Evolutionary conservation across 2,113 vertebrate genomes (phyloP).

Genomic region (Tiliqua scincoides): DNA sequence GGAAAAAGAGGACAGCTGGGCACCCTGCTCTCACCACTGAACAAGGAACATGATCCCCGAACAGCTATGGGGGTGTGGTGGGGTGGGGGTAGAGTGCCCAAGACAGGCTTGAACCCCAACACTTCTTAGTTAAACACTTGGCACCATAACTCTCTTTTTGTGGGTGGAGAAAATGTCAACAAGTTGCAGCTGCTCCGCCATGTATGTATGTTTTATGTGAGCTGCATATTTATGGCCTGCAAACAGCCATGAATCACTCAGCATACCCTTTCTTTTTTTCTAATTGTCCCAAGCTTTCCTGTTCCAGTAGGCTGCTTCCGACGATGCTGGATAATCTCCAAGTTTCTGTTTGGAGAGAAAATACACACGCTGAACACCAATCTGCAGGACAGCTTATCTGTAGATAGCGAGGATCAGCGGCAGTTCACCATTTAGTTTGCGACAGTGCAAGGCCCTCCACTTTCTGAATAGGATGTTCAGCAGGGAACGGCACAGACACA

Average conservation of each 20-base stretch:
- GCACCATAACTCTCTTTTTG: not conserved
- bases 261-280: slow-evolving; percentile 52
- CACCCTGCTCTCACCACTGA: too few relatives aligned
- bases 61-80: too few relatives aligned
- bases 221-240: slow-evolving; percentile 59
- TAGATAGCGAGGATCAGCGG: slow-evolving; percentile 68
- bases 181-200: slow-evolving; percentile 39
- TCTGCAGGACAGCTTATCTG: slow-evolving; percentile 60
- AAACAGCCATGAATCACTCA: slow-evolving; percentile 67
- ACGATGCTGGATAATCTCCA: slow-evolving; percentile 75
- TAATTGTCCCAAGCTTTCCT: slow-evolving; percentile 74
- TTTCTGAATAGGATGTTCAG: slow-evolving; percentile 62
- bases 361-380: slow-evolving; percentile 54
- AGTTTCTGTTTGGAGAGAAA: slow-evolving; percentile 77
- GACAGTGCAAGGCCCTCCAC: slow-evolving; percentile 43
- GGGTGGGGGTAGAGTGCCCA: not conserved
- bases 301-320: slow-evolving; percentile 77
- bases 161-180: slow-evolving; percentile 32
- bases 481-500: slow-evolving; percentile 37
- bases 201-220: not conserved
- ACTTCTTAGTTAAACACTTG: not conserved
- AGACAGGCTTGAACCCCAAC: not conserved
- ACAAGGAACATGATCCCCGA: too few relatives aligned
- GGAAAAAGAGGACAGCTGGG: too few relatives aligned
- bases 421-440: slow-evolving; percentile 40